Conservation (phyloP, 2,888 invertebrate species). For the Eupithecia tripunctaria region DNA sequence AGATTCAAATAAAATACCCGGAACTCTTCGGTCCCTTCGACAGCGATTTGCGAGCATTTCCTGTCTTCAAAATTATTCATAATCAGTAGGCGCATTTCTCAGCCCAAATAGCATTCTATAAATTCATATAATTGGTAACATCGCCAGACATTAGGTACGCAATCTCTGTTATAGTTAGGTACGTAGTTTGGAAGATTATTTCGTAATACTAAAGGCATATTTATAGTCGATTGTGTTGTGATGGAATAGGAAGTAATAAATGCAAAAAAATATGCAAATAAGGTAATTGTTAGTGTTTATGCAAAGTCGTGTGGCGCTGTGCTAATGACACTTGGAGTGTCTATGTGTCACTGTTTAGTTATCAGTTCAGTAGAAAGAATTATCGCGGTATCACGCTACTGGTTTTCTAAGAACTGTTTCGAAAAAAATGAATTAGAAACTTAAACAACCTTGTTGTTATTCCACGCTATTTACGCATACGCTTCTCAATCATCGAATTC, state of each 20-base stretch:
- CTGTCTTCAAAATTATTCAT: background rate
- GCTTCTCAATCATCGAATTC: background rate
- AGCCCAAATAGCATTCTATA: background rate
- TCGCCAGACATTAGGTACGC: background rate
- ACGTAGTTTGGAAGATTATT: background rate
- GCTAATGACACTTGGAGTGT: constrained; percentile 51
- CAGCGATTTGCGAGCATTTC: background rate
- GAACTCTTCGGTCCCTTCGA: background rate
- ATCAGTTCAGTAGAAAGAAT: constrained; percentile 62
- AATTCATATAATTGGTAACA: background rate
- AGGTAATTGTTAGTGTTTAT: constrained; percentile 51
- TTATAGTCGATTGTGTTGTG: constrained; percentile 30
- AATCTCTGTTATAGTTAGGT: background rate
- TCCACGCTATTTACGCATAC: background rate
- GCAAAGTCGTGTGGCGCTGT: constrained; percentile 49
- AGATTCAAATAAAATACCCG: background rate
- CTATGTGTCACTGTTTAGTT: constrained; percentile 33
- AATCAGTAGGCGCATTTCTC: background rate
- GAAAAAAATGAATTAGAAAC: constrained; percentile 20
- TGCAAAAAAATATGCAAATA: constrained; percentile 39
- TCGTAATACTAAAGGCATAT: constrained; percentile 21
- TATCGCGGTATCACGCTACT: constrained; percentile 57
- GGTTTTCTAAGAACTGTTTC: constrained; percentile 34
- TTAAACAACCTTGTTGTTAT: background rate
- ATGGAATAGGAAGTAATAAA: constrained; percentile 34